Evolutionary conservation across 2,888 invertebrate species (phyloP).

Genomic region (Agrochola macilenta): DNA sequence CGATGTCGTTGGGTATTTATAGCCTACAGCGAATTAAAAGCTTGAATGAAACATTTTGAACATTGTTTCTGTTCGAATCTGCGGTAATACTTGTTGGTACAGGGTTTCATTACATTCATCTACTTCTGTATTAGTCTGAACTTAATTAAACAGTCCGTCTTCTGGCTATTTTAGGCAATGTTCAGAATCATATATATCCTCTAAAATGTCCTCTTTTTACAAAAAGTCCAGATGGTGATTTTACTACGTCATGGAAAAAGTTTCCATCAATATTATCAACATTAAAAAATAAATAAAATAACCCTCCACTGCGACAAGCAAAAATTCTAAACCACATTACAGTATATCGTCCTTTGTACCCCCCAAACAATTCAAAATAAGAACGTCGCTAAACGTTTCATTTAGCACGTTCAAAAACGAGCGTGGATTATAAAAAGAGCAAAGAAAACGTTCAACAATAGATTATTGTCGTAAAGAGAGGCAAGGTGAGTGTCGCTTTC

Average conservation of each 20-base stretch:
- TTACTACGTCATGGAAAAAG: background rate
- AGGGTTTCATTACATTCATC: background rate
- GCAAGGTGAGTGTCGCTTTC: constrained; percentile 69
- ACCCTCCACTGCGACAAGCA: constrained; percentile 30
- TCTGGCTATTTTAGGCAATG: background rate
- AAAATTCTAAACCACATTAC: constrained; percentile 45
- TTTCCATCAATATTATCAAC: background rate
- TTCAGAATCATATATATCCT: background rate
- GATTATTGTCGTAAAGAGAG: constrained; percentile 86
- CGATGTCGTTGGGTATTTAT: constrained; percentile 45
- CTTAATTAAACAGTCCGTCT: background rate
- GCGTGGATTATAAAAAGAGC: constrained; percentile 73
- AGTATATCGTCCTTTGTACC: constrained; percentile 51
- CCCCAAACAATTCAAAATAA: constrained; percentile 65
- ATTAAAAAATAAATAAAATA: constrained; percentile 30
- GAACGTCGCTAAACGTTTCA: constrained; percentile 67
- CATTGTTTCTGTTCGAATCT: constrained; percentile 14
- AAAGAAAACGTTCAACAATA: constrained; percentile 80
- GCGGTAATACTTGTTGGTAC: background rate
- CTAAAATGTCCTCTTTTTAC: background rate
- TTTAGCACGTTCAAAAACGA: constrained; percentile 71
- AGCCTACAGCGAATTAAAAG: constrained; percentile 32
- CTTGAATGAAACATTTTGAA: constrained; percentile 34
- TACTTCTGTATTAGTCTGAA: too few species aligned
- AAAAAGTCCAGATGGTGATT: background rate